Percentiles rank a stretch among this genome's conserved stretches.
Evolutionary conservation across 1,140 invertebrate species (phyloP).

Genomic region (Leguminivora glycinivorella): DNA sequence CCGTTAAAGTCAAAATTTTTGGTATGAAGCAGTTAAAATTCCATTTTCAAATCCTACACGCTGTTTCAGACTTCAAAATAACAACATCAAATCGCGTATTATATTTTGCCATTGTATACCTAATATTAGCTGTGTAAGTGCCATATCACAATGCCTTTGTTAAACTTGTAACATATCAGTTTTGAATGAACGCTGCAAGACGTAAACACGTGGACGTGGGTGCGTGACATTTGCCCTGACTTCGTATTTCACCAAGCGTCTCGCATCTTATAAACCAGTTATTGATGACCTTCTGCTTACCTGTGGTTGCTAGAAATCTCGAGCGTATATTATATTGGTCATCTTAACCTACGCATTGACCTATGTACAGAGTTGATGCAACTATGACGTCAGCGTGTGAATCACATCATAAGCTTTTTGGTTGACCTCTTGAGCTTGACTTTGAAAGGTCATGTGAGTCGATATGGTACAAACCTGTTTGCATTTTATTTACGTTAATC

Average conservation of each 20-base stretch:
- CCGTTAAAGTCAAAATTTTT: not conserved
- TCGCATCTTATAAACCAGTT: not conserved
- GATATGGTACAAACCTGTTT: not conserved
- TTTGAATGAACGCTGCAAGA: not conserved
- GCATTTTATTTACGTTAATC: not conserved
- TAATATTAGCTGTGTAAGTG: not conserved
- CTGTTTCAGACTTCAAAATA: not conserved
- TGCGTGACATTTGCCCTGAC: constrained; percentile 59
- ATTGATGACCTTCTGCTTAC: not conserved
- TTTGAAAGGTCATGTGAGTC: constrained; percentile 9
- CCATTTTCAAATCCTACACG: constrained; percentile 54
- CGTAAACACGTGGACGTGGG: constrained; percentile 61
- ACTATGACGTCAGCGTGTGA: constrained; percentile 57
- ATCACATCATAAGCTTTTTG: constrained; percentile 38
- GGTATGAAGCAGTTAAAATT: constrained; percentile 25
- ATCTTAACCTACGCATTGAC: not conserved
- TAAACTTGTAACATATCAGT: not conserved
- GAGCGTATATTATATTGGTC: not conserved
- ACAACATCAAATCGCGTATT: not conserved
- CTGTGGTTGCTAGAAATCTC: not conserved
- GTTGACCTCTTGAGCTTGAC: constrained; percentile 12
- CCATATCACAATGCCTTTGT: not conserved
- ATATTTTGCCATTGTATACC: not conserved
- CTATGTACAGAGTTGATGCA: constrained; percentile 35
- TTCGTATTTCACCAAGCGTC: not conserved